Base-by-base conservation (phyloP, 2,113 vertebrate genomes). In the Amphiprion ocellaris region DNA sequence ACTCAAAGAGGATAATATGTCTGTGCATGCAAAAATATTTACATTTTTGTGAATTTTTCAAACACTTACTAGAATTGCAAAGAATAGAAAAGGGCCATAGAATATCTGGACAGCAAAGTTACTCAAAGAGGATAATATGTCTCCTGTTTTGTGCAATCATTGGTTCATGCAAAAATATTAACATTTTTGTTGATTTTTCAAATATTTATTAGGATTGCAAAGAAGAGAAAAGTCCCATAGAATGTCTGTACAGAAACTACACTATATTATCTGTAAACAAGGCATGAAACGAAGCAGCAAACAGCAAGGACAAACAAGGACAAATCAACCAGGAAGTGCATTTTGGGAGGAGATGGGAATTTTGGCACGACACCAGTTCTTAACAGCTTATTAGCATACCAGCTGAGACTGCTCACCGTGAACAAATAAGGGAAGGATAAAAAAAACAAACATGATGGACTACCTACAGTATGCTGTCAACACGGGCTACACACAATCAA, bases 391-490 rank as follows among this genome's bases (percentile, higher is more conserved):
- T 92, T 86, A 86, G 84, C 84, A 74, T 60, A 74, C 83, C 79
- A 85, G 83, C 84, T 86, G 74, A 82, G 81, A 64, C 72, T 78
- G 74, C 60, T 68, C 78, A 61, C 60, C 62, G 69, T 37, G 74
- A 85, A 60, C 79, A 82, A 86, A 85, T 77, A 88, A 89, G 80
- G 79, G 75, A 86, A 83, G 33, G 33, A 9, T 5, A 7, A 84
- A 70, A 83, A 81, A 84, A 88, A 68, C 77, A 87, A 86, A 87
- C 66, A 90, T 85, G 90, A 88, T 76, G 80, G 84, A 88, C 88
- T 90, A 62, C 82, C 86, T 69, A 77, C 87, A 84, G 86, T 68
- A 84, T 19, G 72, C 77, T 87, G 89, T 90, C 89, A 89, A 59
- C 56, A 21, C 68, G 10, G 74, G 86, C 84, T 64, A 74, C 65